A percentile compares a stretch with the other conserved stretches of the same genome.
These are phyloP conservation scores for Drosophila heteroneura DNA, from an alignment of 2,888 invertebrate species.

Conservation along the genomic window DNA sequence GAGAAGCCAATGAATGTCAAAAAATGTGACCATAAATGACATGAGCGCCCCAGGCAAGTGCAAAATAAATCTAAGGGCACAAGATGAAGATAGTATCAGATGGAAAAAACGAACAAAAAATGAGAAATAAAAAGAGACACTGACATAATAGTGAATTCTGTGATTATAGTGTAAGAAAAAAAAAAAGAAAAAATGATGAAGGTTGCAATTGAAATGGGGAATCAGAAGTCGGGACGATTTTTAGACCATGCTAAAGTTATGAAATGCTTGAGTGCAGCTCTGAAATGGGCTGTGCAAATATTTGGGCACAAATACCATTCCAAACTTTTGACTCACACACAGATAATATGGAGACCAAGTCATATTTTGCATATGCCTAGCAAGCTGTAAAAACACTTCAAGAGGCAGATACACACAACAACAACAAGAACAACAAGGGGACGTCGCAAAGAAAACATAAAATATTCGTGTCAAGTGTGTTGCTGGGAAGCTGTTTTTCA, in stretches of 20 bases:
- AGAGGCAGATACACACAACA: conserved; percentile 21
- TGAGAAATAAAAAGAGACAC: not conserved
- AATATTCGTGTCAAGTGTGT: conserved; percentile 72
- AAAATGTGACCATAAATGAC: conserved; percentile 75
- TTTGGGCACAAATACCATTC: conserved; percentile 48
- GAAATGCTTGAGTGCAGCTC: conserved; percentile 43
- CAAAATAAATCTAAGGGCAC: conserved; percentile 58
- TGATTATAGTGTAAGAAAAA: conserved; percentile 27
- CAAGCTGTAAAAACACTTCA: conserved; percentile 45
- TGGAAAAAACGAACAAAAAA: not conserved
- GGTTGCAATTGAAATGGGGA: conserved; percentile 37
- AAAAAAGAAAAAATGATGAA: conserved; percentile 32
- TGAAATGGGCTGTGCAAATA: conserved; percentile 58
- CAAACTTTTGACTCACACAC: conserved; percentile 7
- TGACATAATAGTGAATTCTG: conserved; percentile 36
- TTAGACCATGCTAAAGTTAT: conserved; percentile 53
- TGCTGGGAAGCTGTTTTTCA: conserved; percentile 72
- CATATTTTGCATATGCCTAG: conserved; percentile 52
- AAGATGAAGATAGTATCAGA: conserved; percentile 36
- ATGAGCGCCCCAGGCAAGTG: conserved; percentile 36
- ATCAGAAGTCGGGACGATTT: conserved; percentile 3
- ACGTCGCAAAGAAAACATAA: conserved; percentile 42
- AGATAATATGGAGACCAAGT: conserved; percentile 18
- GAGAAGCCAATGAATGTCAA: conserved; percentile 76
- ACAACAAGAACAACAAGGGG: conserved; percentile 6